These are phyloP conservation scores for Xestia sexstrigata DNA, from an alignment of 2,888 invertebrate genomes.

Conservation along the genomic window DNA sequence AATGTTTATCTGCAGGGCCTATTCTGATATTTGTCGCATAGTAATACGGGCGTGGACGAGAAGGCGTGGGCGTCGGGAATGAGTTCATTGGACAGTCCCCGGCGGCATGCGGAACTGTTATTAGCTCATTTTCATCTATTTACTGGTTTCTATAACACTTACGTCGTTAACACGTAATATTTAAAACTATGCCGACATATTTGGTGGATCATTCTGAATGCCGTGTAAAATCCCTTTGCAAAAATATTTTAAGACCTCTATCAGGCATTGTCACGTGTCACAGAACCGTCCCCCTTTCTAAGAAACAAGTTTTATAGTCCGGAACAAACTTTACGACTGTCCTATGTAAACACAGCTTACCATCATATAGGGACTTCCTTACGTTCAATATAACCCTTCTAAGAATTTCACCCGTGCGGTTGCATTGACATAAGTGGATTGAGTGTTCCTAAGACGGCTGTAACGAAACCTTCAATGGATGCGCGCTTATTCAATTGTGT, in stretches of 20 bases:
- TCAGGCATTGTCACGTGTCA: conserved; percentile 49
- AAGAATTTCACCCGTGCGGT: conserved; percentile 39
- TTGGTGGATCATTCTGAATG: neutral
- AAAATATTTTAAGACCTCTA: conserved; percentile 33
- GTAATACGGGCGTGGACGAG: conserved; percentile 71
- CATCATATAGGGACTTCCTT: conserved; percentile 56
- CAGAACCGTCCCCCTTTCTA: conserved; percentile 48
- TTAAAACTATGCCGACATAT: conserved; percentile 10
- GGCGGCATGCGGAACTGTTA: conserved; percentile 86
- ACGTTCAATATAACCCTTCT: conserved; percentile 41
- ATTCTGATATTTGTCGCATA: conserved; percentile 74
- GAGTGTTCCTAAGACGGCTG: conserved; percentile 29
- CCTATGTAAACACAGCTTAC: conserved; percentile 72
- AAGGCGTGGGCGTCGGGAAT: conserved; percentile 80
- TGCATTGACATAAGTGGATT: conserved; percentile 47
- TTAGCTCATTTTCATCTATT: conserved; percentile 67
- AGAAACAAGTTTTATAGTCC: conserved; percentile 57
- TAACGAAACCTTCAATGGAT: conserved; percentile 49
- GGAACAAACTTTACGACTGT: conserved; percentile 69
- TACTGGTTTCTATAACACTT: conserved; percentile 53
- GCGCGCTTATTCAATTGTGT: conserved; percentile 28
- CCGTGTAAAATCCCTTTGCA: conserved; percentile 13
- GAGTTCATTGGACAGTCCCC: conserved; percentile 84
- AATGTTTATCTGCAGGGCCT: conserved; percentile 64
- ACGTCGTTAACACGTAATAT: conserved; percentile 19